Evolutionary conservation across 1,140 invertebrate genomes (phyloP), one percentile per base, ranked within the genome.

Genomic region (Berghia stephanieae): DNA sequence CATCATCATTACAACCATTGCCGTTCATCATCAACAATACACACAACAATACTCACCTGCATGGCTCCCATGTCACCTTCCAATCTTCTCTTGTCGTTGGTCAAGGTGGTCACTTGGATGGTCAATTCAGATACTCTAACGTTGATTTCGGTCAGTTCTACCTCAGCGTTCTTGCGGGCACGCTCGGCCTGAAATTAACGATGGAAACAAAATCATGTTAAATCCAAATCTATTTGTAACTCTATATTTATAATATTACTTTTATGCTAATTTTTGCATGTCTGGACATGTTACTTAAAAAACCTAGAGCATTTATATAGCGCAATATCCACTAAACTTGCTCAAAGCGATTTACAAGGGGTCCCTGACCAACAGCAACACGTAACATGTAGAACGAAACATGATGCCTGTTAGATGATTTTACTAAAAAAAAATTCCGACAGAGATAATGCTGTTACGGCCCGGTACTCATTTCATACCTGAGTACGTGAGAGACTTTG

Each of bases 11-110:
- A n/a, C n/a, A n/a, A n/a, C n/a, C n/a, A n/a, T n/a, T n/a, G n/a
- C n/a, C n/a, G n/a, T n/a, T n/a, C n/a, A 60, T 60, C 55, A 60
- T 60, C 55, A 60, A 27, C 55, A 21, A 27, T 16, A 70, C 46
- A 38, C 8, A 18, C 13, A 10, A 4, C 40, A 71, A 34, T 21
- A 34, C 24, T 63, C 44, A 75, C 72, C 72, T 94, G 87, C 83
- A 89, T 85, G 71, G 85, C 85, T 40, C 78, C 78, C 44, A 88
- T 81, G 79, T 90, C 89, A 34, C 82, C 85, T 78, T 90, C 88
- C 85, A 88, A 79, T n/a, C 88, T 84, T 68, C 88, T 84, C 82
- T 89, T 89, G 81, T 90, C 89, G 83, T 87, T 88, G 70, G 84
- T 86, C 46, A 88, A 78, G 68, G 84, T 76, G 36, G 86, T 87